A percentile compares a stretch with the other conserved stretches of the same genome.
Evolutionary conservation across 1,140 invertebrate species (phyloP).

Genomic region (Archivesica marissinica): DNA sequence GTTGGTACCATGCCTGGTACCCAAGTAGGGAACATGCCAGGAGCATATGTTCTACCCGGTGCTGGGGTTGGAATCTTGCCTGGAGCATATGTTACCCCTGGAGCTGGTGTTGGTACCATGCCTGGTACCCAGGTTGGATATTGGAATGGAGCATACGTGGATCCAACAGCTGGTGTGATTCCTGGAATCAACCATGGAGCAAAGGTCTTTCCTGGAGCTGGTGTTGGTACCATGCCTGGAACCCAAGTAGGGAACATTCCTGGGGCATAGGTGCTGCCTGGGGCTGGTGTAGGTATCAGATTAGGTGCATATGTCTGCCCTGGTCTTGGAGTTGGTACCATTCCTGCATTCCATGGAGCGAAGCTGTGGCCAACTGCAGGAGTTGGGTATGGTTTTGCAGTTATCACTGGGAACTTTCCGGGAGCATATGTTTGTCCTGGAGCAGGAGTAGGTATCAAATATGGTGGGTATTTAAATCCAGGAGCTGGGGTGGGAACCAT

Average conservation of each 20-base stretch:
- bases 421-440: conserved; percentile 67
- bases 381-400: conserved; percentile 53
- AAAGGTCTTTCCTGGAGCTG: conserved; percentile 64
- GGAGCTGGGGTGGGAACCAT: conserved; percentile 63
- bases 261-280: conserved; percentile 61
- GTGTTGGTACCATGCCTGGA: conserved; percentile 63
- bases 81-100: conserved; percentile 63
- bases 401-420: conserved; percentile 60
- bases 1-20: conserved; percentile 48
- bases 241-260: conserved; percentile 62
- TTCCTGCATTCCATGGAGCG: conserved; percentile 28
- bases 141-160: conserved; percentile 69
- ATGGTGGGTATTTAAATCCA: conserved; percentile 61
- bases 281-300: conserved; percentile 61
- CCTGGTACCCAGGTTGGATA: conserved; percentile 63
- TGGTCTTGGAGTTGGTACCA: conserved; percentile 52
- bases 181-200: conserved; percentile 50
- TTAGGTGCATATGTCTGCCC: conserved; percentile 54
- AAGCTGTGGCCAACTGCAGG: conserved; percentile 37
- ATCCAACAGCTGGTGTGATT: conserved; percentile 69
- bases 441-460: conserved; percentile 60
- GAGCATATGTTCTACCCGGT: conserved; percentile 64
- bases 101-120: conserved; percentile 61
- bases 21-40: conserved; percentile 62
- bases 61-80: conserved; percentile 62